Evolutionary conservation across 2,888 invertebrate species (phyloP).

Genomic region (Cataglyphis rosenhaueri): DNA sequence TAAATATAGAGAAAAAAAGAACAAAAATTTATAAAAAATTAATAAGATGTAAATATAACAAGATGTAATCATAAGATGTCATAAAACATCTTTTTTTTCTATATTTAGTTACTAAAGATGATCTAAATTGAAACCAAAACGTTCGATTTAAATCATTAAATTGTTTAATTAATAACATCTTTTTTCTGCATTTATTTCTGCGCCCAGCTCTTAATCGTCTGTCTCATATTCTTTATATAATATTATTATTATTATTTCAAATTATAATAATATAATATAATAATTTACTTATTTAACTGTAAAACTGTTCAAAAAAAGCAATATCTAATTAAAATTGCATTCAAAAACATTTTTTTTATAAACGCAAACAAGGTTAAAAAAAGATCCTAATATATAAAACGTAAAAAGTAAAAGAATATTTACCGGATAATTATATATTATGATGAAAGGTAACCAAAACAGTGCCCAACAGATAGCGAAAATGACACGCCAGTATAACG

Average conservation of each 20-base stretch:
- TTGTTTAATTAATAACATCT: too few relatives aligned
- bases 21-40: too few relatives aligned
- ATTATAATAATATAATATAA: not conserved
- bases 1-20: too few relatives aligned
- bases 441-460: not conserved
- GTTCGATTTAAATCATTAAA: too few relatives aligned
- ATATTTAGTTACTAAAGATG: too few relatives aligned
- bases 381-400: not conserved
- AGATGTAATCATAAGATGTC: too few relatives aligned
- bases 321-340: not conserved
- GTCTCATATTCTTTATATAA: too few relatives aligned
- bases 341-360: not conserved
- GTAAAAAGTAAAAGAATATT: not conserved
- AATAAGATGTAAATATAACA: too few relatives aligned
- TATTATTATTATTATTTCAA: not conserved
- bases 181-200: too few relatives aligned
- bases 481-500: slow-evolving; percentile 39
- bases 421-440: slow-evolving; percentile 25
- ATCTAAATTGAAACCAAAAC: too few relatives aligned
- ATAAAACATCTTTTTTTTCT: too few relatives aligned
- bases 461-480: slow-evolving; percentile 34
- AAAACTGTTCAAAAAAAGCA: not conserved
- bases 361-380: not conserved
- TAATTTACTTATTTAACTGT: not conserved
- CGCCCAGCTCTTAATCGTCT: too few relatives aligned